These are phyloP conservation scores for Bryconaethiops microstoma DNA, from an alignment of 2,797 vertebrate species.

Conservation along the genomic window DNA sequence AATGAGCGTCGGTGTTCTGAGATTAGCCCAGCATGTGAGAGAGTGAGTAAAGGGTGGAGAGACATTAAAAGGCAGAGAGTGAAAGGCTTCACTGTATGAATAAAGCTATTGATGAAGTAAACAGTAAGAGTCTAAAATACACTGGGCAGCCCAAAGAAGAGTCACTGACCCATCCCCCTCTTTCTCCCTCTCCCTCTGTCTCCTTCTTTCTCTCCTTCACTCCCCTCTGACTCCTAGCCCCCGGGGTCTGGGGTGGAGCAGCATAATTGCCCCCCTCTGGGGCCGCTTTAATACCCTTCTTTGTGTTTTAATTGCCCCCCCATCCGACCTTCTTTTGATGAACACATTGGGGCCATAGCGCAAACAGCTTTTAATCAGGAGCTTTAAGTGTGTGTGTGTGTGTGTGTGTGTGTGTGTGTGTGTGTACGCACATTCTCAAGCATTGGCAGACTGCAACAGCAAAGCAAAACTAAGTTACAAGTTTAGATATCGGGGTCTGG, in stretches of 20 bases:
- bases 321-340: slow-evolving; percentile 69
- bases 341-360: slow-evolving; percentile 76
- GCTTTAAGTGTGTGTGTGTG: slow-evolving; percentile 35
- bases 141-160: slow-evolving; percentile 34
- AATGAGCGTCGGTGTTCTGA: slow-evolving; percentile 7
- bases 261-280: slow-evolving; percentile 79
- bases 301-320: slow-evolving; percentile 81
- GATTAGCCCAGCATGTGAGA: slow-evolving; percentile 10
- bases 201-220: slow-evolving; percentile 44
- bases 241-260: slow-evolving; percentile 63
- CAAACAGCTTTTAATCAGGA: slow-evolving; percentile 70
- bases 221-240: slow-evolving; percentile 61
- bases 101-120: slow-evolving; percentile 66
- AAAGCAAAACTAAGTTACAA: slow-evolving; percentile 6
- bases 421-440: too few relatives aligned
- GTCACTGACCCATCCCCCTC: slow-evolving; percentile 69
- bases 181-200: slow-evolving; percentile 37
- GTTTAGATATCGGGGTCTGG: neutral
- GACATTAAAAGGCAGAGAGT: slow-evolving; percentile 22
- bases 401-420: slow-evolving; percentile 27
- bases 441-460: slow-evolving; percentile 30
- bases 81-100: slow-evolving; percentile 70
- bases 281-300: slow-evolving; percentile 77
- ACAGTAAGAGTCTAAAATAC: slow-evolving; percentile 65
- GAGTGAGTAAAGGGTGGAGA: neutral